Conservation (phyloP, 2,888 invertebrate species). For the Aproaerema taeniolella region DNA sequence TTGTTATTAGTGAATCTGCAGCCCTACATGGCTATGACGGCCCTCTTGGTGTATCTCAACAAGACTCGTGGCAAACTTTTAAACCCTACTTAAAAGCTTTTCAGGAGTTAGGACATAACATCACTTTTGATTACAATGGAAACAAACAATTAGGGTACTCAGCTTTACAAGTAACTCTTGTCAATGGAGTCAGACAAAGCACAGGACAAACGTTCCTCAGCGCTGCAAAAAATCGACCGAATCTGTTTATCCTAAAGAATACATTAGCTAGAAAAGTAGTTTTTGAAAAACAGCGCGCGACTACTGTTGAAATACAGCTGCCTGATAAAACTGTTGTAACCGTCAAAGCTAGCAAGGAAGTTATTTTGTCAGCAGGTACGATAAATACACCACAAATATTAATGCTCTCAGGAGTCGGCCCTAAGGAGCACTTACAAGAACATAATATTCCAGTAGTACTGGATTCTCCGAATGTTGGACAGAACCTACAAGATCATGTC, state of each 20-base stretch:
- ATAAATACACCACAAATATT: slow-evolving; percentile 44
- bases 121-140: slow-evolving; percentile 37
- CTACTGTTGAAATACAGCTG: slow-evolving; percentile 35
- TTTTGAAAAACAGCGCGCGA: slow-evolving; percentile 30
- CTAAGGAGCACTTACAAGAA: slow-evolving; percentile 35
- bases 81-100: slow-evolving; percentile 44
- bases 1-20: slow-evolving; percentile 29
- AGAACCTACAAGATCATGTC: slow-evolving; percentile 45
- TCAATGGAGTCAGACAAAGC: slow-evolving; percentile 33
- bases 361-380: slow-evolving; percentile 46
- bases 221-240: slow-evolving; percentile 34
- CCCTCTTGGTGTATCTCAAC: slow-evolving; percentile 24
- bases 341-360: slow-evolving; percentile 34
- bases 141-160: slow-evolving; percentile 39
- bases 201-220: slow-evolving; percentile 35
- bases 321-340: slow-evolving; percentile 22
- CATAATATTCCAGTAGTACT: slow-evolving; percentile 31
- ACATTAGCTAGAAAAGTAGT: slow-evolving; percentile 37
- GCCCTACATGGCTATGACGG: slow-evolving; percentile 26
- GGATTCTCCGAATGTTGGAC: slow-evolving; percentile 40
- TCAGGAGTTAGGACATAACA: slow-evolving; percentile 35
- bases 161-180: slow-evolving; percentile 29
- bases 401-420: slow-evolving; percentile 52
- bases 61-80: slow-evolving; percentile 29
- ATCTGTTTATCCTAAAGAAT: slow-evolving; percentile 40